Evolutionary conservation across 2,888 invertebrate species (phyloP).

Genomic region (Spilosoma lubricipeda): DNA sequence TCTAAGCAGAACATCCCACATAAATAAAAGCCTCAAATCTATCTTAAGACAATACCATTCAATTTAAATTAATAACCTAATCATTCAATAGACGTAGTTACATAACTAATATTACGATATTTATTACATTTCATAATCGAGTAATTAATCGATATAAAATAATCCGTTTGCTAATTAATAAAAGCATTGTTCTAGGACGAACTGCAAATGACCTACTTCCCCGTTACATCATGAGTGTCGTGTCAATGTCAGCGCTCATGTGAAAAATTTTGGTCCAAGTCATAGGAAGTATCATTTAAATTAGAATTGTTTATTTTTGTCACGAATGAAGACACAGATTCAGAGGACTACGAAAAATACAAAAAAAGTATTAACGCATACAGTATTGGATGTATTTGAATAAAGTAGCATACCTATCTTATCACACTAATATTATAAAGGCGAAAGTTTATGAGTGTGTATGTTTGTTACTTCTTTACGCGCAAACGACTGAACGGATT

Average conservation of each 20-base stretch:
- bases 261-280: slow-evolving; percentile 23
- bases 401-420: too few species aligned
- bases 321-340: too few species aligned
- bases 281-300: background rate
- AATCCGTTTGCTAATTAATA: slow-evolving; percentile 43
- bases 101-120: slow-evolving; percentile 20
- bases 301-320: background rate
- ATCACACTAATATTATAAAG: too few species aligned
- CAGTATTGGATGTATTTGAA: too few species aligned
- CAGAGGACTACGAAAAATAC: too few species aligned
- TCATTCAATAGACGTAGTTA: slow-evolving; percentile 21
- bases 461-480: too few species aligned
- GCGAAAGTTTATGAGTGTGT: too few species aligned
- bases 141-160: slow-evolving; percentile 40
- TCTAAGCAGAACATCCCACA: background rate
- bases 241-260: slow-evolving; percentile 62
- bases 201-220: slow-evolving; percentile 47
- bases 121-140: slow-evolving; percentile 35
- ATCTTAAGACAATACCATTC: background rate
- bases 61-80: background rate
- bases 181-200: slow-evolving; percentile 49
- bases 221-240: slow-evolving; percentile 54
- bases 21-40: background rate
- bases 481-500: too few species aligned
- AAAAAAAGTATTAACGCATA: background rate